Percentiles rank a stretch among this genome's conserved stretches.
Conservation (phyloP, 2,888 invertebrate species). For the Notodonta ziczac region DNA sequence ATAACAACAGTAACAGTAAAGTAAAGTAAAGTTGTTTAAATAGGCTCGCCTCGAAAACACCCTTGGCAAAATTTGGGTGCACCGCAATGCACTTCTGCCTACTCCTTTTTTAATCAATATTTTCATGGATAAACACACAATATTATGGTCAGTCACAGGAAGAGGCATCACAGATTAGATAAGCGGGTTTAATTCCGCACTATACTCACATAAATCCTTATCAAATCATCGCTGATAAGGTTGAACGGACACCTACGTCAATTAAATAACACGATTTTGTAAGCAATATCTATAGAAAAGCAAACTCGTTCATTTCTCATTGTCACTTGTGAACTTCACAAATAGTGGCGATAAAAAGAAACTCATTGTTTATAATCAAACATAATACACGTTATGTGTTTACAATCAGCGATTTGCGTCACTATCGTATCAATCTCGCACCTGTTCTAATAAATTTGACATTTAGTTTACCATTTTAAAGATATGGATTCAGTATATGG, state of each 20-base stretch:
- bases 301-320: constrained; percentile 21
- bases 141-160: neutral
- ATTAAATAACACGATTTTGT: constrained; percentile 2
- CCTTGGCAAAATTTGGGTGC: too few species aligned
- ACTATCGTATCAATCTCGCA: constrained; percentile 39
- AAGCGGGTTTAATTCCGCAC: neutral
- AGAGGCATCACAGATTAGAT: neutral
- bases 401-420: constrained; percentile 49
- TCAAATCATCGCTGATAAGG: neutral
- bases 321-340: constrained; percentile 19
- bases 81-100: too few species aligned
- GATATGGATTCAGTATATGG: neutral
- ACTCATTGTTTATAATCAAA: constrained; percentile 48
- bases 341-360: constrained; percentile 28
- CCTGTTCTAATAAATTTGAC: constrained; percentile 49
- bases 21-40: too few species aligned
- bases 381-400: constrained; percentile 37
- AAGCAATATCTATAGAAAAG: constrained; percentile 14
- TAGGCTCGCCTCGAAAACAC: too few species aligned
- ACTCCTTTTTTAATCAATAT: too few species aligned
- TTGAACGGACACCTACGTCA: neutral
- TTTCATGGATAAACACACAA: too few species aligned
- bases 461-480: constrained; percentile 4
- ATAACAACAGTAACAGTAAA: constrained; percentile 25
- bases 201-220: neutral